Evolutionary conservation across 2,797 vertebrate species (phyloP).

Genomic region (Sebastes kiyomatsui): DNA sequence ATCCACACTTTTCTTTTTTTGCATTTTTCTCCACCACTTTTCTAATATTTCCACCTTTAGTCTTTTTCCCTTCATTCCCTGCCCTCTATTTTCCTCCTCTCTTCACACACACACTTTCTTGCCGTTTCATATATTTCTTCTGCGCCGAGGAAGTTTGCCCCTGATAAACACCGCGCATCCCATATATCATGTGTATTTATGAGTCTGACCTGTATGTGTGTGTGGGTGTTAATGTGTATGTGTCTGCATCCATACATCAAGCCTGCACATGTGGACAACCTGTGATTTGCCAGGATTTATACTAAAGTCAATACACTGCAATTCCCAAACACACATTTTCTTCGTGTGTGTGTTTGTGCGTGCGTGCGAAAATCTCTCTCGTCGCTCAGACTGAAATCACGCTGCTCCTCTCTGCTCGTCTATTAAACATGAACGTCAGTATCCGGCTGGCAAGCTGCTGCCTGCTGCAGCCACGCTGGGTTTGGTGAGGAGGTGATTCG

Average conservation of each 20-base stretch:
- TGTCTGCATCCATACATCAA: neutral
- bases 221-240: neutral
- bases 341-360: neutral
- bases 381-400: constrained; percentile 47
- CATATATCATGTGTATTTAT: neutral
- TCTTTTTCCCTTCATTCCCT: neutral
- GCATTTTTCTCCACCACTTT: neutral
- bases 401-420: constrained; percentile 41
- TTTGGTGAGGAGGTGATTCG: constrained; percentile 37
- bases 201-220: neutral
- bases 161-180: neutral
- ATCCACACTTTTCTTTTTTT: neutral
- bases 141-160: neutral
- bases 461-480: constrained; percentile 31
- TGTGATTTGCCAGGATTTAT: constrained; percentile 13
- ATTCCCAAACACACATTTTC: constrained; percentile 11
- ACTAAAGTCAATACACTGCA: constrained; percentile 1
- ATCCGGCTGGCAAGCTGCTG: constrained; percentile 15
- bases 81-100: neutral
- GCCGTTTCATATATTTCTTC: neutral
- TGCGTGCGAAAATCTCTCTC: constrained; percentile 3
- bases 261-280: neutral
- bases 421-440: constrained; percentile 55
- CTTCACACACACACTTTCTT: neutral
- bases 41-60: neutral